Evolutionary conservation across 2,888 invertebrate genomes (phyloP), one percentile per base, ranked within the genome.

Genomic region (Marasmarcha lunaedactyla): DNA sequence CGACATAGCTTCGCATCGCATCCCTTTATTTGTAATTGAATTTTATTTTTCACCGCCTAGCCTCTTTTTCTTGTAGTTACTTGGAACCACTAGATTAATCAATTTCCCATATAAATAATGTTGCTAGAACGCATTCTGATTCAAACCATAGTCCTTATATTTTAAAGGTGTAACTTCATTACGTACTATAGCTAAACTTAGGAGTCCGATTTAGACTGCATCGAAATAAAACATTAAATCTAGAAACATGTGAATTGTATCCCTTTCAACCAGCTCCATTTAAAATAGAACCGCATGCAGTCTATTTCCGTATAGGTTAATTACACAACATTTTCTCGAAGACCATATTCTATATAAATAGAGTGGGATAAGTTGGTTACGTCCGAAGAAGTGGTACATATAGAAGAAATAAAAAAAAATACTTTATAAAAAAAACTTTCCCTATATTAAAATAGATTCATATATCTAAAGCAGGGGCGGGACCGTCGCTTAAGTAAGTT

Each of bases 311-410:
- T 3, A 7, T 71, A 70, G 64, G 57, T 63, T 71, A 61, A 63
- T 62, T 68, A 64, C 71, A 70, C 67, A 64, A 64, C 70, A 60
- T 63, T 62, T 63, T 69, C 63, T 55, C 57, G 54, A 60, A n/a
- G 59, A 70, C 62, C 65, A 52, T 63, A 41, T 41, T 37, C 46
- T 46, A 30, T 30, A 30, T 30, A 51, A 61, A 66, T 69, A 66
- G 60, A 56, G 62, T 60, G 65, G 62, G 59, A 73, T 69, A 71
- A 70, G 62, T 69, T 70, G 61, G 72, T 71, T 65, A 69, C 79
- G 79, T 81, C 79, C 79, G 72, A 64, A 70, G 67, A 64, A 59
- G 53, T 65, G 61, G 68, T 70, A 71, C 63, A 67, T 70, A 71
- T 63, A 71, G 63, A 64, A 63, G 47, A 65, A 70, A 66, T 68